Conservation (phyloP, 2,113 vertebrate species). For the Uria lomvia region DNA sequence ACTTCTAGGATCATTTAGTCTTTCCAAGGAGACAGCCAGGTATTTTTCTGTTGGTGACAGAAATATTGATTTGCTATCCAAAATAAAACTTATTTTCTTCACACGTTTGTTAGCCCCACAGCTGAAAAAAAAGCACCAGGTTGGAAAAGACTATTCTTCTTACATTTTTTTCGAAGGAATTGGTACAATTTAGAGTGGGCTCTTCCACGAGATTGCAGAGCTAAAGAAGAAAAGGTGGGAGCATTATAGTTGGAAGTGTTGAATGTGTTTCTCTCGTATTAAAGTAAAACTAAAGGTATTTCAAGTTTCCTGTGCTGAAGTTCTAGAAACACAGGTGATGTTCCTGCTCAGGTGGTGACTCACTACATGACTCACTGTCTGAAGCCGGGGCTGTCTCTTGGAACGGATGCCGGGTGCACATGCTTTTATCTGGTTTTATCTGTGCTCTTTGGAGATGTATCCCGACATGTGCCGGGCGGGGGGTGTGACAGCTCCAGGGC, state of each 20-base stretch:
- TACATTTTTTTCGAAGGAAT: background rate
- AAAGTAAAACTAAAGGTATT: background rate
- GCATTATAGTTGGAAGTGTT: background rate
- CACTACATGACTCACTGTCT: background rate
- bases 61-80: background rate
- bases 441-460: fast-evolving
- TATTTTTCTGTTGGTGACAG: background rate
- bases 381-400: background rate
- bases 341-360: background rate
- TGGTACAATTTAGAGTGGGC: background rate
- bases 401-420: background rate
- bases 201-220: background rate
- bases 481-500: background rate
- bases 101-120: background rate
- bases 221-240: background rate
- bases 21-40: background rate
- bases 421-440: background rate
- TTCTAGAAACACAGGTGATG: background rate
- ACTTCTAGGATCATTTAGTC: background rate
- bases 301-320: background rate
- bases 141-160: background rate
- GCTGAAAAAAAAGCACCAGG: background rate
- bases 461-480: background rate
- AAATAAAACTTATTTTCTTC: background rate
- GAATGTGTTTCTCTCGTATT: background rate